Evolutionary conservation across 2,888 invertebrate genomes (phyloP).

Genomic region (Protodeltote pygarga): DNA sequence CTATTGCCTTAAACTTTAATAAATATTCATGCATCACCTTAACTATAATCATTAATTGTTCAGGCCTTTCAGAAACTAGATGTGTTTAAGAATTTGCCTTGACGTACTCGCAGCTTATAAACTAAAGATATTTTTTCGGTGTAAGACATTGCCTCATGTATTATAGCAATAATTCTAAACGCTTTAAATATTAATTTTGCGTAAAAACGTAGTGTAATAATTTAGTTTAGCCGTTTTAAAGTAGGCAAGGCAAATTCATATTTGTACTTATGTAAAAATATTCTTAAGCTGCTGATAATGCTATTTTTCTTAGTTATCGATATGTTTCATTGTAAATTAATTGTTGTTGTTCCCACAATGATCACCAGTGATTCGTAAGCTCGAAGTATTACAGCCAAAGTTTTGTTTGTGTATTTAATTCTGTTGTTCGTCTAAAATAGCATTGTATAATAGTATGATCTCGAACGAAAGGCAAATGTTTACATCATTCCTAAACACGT

Average conservation of each 20-base stretch:
- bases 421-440: slow-evolving; percentile 27
- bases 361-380: slow-evolving; percentile 23
- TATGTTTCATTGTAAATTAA: slow-evolving; percentile 27
- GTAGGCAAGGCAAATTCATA: slow-evolving; percentile 44
- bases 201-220: slow-evolving; percentile 3
- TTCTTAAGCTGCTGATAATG: slow-evolving; percentile 24
- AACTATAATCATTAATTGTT: not conserved
- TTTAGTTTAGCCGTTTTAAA: slow-evolving; percentile 5
- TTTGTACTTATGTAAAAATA: slow-evolving; percentile 53
- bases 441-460: slow-evolving; percentile 44
- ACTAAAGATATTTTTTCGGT: slow-evolving; percentile 25
- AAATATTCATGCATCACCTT: slow-evolving; percentile 3
- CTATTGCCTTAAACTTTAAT: slow-evolving; percentile 23
- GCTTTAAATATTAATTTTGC: slow-evolving; percentile 23
- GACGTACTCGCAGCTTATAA: slow-evolving; percentile 26
- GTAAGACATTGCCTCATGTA: slow-evolving; percentile 38
- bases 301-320: slow-evolving; percentile 20
- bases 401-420: slow-evolving; percentile 38
- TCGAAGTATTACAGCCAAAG: slow-evolving; percentile 55
- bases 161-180: slow-evolving; percentile 35
- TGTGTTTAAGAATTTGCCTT: slow-evolving; percentile 45
- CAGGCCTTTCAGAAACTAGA: slow-evolving; percentile 22
- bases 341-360: slow-evolving; percentile 14
- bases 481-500: slow-evolving; percentile 47
- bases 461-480: slow-evolving; percentile 43